Evolutionary conservation across 2,797 vertebrate species (phyloP).

Genomic region (Cygnus olor): DNA sequence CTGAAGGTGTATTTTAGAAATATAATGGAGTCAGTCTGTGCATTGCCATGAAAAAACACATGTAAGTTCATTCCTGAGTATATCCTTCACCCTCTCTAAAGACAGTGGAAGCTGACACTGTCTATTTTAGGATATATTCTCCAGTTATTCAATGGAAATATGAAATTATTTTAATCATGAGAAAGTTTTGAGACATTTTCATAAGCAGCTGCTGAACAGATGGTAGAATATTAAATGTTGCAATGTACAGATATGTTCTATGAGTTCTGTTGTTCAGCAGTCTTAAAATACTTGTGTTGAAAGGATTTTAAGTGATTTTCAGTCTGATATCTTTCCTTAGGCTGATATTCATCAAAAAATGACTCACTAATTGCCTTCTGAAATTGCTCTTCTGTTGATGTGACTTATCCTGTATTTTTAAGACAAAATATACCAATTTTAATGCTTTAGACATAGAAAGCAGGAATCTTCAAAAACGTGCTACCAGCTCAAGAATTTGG

Average conservation of each 20-base stretch:
- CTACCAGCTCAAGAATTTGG: background rate
- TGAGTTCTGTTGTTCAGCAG: background rate
- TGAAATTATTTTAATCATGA: background rate
- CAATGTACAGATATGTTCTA: background rate
- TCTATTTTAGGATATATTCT: background rate
- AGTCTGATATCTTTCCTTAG: background rate
- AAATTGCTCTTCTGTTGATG: background rate
- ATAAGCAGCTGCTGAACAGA: slow-evolving; percentile 15
- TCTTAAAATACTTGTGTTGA: background rate
- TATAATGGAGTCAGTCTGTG: background rate
- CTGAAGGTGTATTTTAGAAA: background rate
- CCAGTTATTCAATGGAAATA: background rate
- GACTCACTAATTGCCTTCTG: background rate
- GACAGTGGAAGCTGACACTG: background rate
- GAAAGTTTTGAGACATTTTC: background rate
- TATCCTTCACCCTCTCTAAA: background rate
- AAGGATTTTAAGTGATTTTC: background rate
- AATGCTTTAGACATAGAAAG: background rate
- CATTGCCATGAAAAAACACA: background rate
- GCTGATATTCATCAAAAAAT: background rate
- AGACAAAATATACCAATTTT: background rate
- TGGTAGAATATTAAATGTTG: slow-evolving; percentile 7
- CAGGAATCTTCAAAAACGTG: background rate
- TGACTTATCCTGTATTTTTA: background rate
- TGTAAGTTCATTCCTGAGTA: background rate